Percentiles rank a stretch among this genome's conserved stretches.
Evolutionary conservation across 2,113 vertebrate genomes (phyloP).

Genomic region (Varanus komodoensis): DNA sequence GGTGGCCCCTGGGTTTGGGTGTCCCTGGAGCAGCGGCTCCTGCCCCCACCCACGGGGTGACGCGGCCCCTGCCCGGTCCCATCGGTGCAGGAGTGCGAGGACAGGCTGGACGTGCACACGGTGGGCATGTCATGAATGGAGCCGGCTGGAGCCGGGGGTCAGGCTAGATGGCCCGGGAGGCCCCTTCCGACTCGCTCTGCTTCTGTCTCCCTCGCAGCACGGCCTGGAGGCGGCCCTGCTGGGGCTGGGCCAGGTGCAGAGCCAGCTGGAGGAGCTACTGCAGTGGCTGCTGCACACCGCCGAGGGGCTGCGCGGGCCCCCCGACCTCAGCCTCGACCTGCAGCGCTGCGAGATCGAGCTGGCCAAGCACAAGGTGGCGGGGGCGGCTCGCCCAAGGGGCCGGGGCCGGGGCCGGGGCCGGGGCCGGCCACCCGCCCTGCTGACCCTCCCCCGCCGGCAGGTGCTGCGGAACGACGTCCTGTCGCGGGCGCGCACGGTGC

Average conservation of each 20-base stretch:
- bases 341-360: slow-evolving; percentile 90
- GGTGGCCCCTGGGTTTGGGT: neutral
- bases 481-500: slow-evolving; percentile 84
- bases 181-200: too few relatives aligned
- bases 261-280: slow-evolving; percentile 86
- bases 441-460: slow-evolving; percentile 51
- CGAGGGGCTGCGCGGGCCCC: slow-evolving; percentile 79
- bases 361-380: slow-evolving; percentile 88
- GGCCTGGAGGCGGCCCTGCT: slow-evolving; percentile 87
- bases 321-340: slow-evolving; percentile 82
- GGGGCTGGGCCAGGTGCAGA: slow-evolving; percentile 90
- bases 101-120: too few relatives aligned
- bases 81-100: too few relatives aligned
- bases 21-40: neutral
- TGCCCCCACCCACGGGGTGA: neutral
- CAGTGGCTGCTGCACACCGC: slow-evolving; percentile 83
- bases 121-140: too few relatives aligned
- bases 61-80: too few relatives aligned
- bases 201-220: slow-evolving; percentile 73
- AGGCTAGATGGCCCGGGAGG: too few relatives aligned
- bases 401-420: accelerated
- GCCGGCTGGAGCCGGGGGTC: too few relatives aligned
- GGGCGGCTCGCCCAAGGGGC: neutral
- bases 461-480: slow-evolving; percentile 88
- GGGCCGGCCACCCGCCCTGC: neutral